phyloP scores from a whole-genome alignment of 2,797 vertebrate genomes.

The Coreius guichenoti region DNA sequence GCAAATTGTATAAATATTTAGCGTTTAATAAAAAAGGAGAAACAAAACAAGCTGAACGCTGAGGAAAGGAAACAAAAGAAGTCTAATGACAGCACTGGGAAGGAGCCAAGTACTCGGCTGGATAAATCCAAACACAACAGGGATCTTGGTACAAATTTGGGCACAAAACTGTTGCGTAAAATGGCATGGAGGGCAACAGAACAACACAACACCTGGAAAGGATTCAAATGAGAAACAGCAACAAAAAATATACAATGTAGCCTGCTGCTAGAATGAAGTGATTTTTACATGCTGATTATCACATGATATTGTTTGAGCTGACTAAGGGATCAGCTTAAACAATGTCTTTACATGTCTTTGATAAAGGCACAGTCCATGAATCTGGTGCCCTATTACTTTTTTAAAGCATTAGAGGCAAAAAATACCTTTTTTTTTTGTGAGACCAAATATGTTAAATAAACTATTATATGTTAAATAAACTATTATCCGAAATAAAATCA shows the following conservation, averaged over 20 bases:
- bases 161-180: constrained; percentile 79
- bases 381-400: not conserved
- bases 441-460: not conserved
- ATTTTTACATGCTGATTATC: constrained; percentile 8
- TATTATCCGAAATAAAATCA: not conserved
- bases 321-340: not conserved
- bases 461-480: not conserved
- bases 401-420: not conserved
- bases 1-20: constrained; percentile 59
- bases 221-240: constrained; percentile 44
- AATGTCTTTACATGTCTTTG: not conserved
- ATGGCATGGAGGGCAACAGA: constrained; percentile 67
- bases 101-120: constrained; percentile 73
- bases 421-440: not conserved
- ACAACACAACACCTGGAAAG: constrained; percentile 60
- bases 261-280: constrained; percentile 31
- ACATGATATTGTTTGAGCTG: not conserved
- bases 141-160: constrained; percentile 77
- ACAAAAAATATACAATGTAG: constrained; percentile 23
- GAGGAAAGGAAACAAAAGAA: constrained; percentile 82
- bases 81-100: constrained; percentile 81
- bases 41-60: constrained; percentile 78
- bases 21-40: constrained; percentile 72
- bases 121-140: constrained; percentile 83
- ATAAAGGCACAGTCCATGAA: not conserved